Evolutionary conservation across 2,888 invertebrate genomes (phyloP), one percentile per base, ranked within the genome.

Genomic region (Diarsia dahlii): DNA sequence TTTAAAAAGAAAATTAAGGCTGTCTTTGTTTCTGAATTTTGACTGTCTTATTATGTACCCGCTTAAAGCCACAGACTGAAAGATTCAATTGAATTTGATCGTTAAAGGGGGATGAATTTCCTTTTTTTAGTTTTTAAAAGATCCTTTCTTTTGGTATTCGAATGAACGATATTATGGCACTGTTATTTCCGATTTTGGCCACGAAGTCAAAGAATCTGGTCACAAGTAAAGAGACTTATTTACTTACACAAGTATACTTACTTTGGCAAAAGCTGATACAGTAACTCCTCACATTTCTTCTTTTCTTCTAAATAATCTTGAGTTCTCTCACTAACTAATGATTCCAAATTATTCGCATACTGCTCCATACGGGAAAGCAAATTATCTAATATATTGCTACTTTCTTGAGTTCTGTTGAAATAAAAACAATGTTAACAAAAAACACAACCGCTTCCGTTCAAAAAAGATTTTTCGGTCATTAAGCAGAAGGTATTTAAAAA

Each of bases 241-340:
- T 28, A 8, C 50, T n/a, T 18, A 1, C 3, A 1, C 10, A 10
- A 60, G 60, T 18, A 71, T 80, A 97, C 97, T 97, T 96, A 98
- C 98, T 98, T 99, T 48, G 99, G 99, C 86, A 99, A 96, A 89
- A 99, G 97, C 94, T 99, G 99, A 95, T 99, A 99, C 0, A 99
- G 97, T 8, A 99, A 97, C 90, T 99, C 99, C 93, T 99, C 99
- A 89, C 99, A 99, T 96, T 99, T 99, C 89, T 99, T 98, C 96
- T 99, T 99, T 95, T 99, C 99, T 91, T 99, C 99, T 89, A 99
- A 97, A 94, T 99, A 99, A 95, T 99, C 99, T 78, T 99, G 98
- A 0, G 99, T 99, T 86, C 99, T 97, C 94, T 99, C 99, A 91
- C 99, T 99, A 45, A 99, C 99, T 86, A 99, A 97, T 62, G 98